Evolutionary conservation across 2,113 vertebrate genomes (phyloP).

Genomic region (Pangasianodon gigas): DNA sequence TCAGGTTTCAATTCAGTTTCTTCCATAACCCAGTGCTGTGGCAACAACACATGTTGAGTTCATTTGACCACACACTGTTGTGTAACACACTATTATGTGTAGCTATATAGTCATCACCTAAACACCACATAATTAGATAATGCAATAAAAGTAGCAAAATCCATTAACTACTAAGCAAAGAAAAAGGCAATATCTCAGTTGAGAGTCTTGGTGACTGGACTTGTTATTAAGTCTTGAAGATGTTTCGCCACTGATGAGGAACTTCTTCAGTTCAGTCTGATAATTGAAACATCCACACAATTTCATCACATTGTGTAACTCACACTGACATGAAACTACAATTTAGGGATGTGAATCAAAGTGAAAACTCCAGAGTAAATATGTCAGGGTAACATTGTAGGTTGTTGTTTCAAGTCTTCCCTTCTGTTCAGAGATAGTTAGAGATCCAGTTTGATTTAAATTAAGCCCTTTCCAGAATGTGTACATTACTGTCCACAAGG

Average conservation of each 20-base stretch:
- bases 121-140: neutral
- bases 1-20: neutral
- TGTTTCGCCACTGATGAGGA: neutral
- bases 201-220: neutral
- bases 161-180: neutral
- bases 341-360: constrained; percentile 1
- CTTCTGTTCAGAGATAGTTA: neutral
- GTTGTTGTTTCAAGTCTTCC: neutral
- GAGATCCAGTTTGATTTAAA: neutral
- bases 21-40: neutral
- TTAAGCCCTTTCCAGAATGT: neutral
- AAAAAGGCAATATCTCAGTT: neutral
- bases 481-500: neutral
- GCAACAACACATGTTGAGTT: neutral
- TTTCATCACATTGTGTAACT: neutral
- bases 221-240: neutral
- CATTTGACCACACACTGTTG: neutral
- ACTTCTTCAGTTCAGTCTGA: neutral
- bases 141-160: neutral
- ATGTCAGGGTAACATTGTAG: neutral
- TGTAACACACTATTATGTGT: neutral
- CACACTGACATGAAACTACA: neutral
- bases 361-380: neutral
- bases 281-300: neutral
- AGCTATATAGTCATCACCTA: neutral